Conservation (phyloP, 2,113 vertebrate genomes). For the Tupaia tana region DNA sequence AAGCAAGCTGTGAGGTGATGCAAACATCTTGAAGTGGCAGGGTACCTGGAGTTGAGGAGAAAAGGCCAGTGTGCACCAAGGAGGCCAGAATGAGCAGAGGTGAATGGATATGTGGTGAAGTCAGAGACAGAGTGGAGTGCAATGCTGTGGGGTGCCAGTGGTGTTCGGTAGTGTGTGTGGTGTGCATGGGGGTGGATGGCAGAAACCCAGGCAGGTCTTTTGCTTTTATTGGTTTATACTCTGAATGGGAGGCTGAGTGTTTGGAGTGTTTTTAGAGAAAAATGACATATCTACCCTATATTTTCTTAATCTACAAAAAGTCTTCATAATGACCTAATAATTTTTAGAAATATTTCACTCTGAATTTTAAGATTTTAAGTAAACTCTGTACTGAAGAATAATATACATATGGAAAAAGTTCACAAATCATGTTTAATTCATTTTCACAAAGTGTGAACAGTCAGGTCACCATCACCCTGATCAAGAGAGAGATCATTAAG, state of each 20-base stretch:
- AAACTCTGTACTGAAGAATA: constrained; percentile 1
- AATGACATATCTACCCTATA: background rate
- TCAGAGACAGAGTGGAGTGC: background rate
- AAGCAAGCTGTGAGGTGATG: background rate
- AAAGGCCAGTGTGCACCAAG: background rate
- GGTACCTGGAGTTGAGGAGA: too few species aligned
- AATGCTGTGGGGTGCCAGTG: too few species aligned
- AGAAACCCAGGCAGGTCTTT: background rate
- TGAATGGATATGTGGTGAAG: background rate
- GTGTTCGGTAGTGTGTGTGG: too few species aligned
- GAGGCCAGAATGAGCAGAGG: background rate
- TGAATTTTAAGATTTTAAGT: constrained; percentile 41
- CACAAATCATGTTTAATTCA: background rate
- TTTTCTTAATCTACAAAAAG: background rate
- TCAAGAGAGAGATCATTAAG: background rate
- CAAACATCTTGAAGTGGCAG: background rate
- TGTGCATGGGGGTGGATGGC: fast-evolving
- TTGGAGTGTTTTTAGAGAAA: constrained; percentile 22
- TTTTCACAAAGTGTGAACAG: background rate
- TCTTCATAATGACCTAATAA: background rate
- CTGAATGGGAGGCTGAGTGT: background rate
- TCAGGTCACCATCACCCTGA: background rate
- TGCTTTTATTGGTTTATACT: background rate
- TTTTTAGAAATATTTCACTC: constrained; percentile 13
- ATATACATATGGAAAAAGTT: background rate